Evolutionary conservation across 2,797 vertebrate species (phyloP).

Genomic region (Paguma larvata): DNA sequence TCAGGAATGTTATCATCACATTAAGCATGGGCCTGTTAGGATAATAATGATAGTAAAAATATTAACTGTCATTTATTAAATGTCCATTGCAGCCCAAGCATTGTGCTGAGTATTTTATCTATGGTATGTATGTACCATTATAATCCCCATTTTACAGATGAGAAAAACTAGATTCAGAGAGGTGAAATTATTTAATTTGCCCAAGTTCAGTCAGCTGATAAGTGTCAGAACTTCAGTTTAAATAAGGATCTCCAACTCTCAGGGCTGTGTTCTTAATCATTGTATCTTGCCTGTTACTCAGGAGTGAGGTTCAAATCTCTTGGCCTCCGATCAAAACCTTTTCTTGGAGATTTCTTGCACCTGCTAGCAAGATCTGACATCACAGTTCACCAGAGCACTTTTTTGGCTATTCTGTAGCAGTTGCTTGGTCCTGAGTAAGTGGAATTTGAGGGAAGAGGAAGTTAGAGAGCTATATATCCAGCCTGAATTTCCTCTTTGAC

Average conservation of each 20-base stretch:
- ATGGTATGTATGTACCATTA: neutral
- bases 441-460: neutral
- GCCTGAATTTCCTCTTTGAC: conserved; percentile 7
- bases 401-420: neutral
- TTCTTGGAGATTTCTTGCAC: conserved; percentile 27
- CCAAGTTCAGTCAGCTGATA: neutral
- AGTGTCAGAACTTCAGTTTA: neutral
- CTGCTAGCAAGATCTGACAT: neutral
- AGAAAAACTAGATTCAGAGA: neutral
- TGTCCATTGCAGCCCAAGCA: neutral
- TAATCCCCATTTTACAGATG: neutral
- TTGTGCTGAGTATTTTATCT: conserved; percentile 6
- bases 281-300: conserved; percentile 15
- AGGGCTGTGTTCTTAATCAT: neutral
- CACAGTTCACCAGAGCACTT: neutral
- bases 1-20: neutral
- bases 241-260: conserved; percentile 7
- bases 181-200: neutral
- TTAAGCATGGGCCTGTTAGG: neutral
- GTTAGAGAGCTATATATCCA: neutral
- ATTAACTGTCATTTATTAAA: conserved; percentile 20
- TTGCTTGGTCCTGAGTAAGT: neutral
- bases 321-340: neutral
- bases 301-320: neutral
- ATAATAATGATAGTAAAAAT: conserved; percentile 6